Conservation (phyloP, 2,113 vertebrate genomes). For the Pterocles burchelli region DNA sequence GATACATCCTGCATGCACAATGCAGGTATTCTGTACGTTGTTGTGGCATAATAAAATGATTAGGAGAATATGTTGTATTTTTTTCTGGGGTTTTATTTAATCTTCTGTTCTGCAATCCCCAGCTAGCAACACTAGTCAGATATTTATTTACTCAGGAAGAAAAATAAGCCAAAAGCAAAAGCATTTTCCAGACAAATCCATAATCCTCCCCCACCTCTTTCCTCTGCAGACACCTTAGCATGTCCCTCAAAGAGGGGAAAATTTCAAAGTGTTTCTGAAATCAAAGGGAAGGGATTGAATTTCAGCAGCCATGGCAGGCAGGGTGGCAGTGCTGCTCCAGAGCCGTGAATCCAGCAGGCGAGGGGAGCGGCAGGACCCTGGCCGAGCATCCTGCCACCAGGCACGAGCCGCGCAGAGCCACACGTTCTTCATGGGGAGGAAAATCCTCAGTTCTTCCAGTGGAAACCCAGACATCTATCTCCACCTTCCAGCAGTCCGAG, state of each 20-base stretch:
- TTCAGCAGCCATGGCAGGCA: not conserved
- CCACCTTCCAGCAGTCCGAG: not conserved
- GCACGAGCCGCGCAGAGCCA: not conserved
- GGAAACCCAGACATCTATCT: not conserved
- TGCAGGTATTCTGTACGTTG: not conserved
- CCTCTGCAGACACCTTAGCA: not conserved
- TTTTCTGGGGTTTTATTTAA: not conserved
- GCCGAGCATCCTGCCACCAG: not conserved
- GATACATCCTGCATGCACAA: not conserved
- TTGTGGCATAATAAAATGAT: not conserved
- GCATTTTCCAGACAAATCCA: not conserved
- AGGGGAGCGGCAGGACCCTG: not conserved
- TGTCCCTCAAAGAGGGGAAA: not conserved
- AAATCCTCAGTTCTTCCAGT: no score
- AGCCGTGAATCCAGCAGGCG: not conserved
- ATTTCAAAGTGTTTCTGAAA: not conserved
- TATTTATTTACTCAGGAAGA: not conserved
- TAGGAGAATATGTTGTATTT: not conserved
- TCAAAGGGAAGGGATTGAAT: not conserved
- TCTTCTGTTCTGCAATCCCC: not conserved
- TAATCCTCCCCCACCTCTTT: not conserved
- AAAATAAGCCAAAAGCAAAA: not conserved
- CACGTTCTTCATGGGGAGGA: rapidly evolving
- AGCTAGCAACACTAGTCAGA: not conserved
- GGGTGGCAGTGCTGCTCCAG: not conserved